Conservation (phyloP, 2,113 vertebrate species). For the Natator depressus region DNA sequence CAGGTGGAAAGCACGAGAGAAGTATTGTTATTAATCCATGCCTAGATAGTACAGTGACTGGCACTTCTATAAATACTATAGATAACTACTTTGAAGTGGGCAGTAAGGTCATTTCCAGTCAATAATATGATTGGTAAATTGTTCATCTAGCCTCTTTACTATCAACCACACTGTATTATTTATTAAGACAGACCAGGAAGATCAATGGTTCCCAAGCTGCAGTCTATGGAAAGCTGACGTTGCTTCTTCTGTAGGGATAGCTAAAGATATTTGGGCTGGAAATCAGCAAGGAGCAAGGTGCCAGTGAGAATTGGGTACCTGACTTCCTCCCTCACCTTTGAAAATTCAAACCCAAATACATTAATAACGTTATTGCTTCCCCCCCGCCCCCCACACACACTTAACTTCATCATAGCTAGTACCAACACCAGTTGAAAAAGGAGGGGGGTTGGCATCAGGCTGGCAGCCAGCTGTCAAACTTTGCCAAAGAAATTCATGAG, state of each 20-base stretch:
- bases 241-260: neutral
- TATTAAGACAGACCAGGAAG: neutral
- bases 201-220: neutral
- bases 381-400: too few species aligned
- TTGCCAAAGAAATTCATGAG: neutral
- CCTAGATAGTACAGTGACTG: neutral
- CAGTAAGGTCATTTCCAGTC: neutral
- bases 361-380: rapidly evolving
- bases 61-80: neutral
- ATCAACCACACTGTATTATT: neutral
- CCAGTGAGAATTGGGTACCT: rapidly evolving
- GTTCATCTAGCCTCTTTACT: too few species aligned
- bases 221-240: neutral
- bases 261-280: rapidly evolving
- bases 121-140: too few species aligned
- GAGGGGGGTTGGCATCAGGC: neutral
- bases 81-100: neutral
- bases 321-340: neutral
- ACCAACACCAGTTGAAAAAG: neutral
- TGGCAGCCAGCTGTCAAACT: neutral
- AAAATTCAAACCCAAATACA: rapidly evolving
- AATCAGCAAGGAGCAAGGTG: neutral
- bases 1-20: neutral
- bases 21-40: neutral
- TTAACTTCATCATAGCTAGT: neutral